Base-by-base conservation (phyloP, 1,140 invertebrate genomes). In the Hydropsyche tenuis region DNA sequence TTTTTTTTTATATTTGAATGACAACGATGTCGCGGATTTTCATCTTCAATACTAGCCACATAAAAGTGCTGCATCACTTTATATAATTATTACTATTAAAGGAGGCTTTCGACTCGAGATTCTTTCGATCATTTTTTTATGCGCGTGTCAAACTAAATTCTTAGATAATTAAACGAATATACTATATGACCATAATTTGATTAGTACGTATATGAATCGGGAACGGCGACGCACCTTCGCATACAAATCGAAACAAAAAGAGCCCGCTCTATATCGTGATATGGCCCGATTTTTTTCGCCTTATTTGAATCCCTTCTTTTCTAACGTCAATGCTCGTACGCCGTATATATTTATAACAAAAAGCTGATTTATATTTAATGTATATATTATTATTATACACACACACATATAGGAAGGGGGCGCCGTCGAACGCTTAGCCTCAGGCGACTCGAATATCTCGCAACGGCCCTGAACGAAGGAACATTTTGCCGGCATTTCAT, bases 41-140 rank as follows among this genome's bases (percentile, higher is more conserved):
- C 22, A 70, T 37, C 68, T 70, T 25, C 23, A 27, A 60, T 4
- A 27, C 20, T 53, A 23, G 45, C 43, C n/a, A 12, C 66, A 51
- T 22, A 65, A 73, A 73, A 60, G 62, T 66, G 75, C 75, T 76
- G 75, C 30, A 73, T 76, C 75, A 76, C 30, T 66, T 71, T 71
- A 66, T 73, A 76, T 76, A 76, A 76, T 76, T 76, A 73, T 76
- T 69, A 65, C 60, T 65, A 73, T 65, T 66, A 66, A 64, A 48
- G 16, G 20, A 51, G 30, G 7, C 69, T 72, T 23, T 72, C 48
- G 16, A 71, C 51, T 23, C 18, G 69, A 20, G 16, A 69, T 69
- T 69, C 65, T 22, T 69, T 69, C 30, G 30, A 9, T 37, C 30
- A 25, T 60, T 18, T 23, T 42, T 66, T 42, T 45, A 16, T 46